These are phyloP conservation scores for Aphelenchoides besseyi DNA, from an alignment of 1,140 invertebrate species.

Conservation along the genomic window DNA sequence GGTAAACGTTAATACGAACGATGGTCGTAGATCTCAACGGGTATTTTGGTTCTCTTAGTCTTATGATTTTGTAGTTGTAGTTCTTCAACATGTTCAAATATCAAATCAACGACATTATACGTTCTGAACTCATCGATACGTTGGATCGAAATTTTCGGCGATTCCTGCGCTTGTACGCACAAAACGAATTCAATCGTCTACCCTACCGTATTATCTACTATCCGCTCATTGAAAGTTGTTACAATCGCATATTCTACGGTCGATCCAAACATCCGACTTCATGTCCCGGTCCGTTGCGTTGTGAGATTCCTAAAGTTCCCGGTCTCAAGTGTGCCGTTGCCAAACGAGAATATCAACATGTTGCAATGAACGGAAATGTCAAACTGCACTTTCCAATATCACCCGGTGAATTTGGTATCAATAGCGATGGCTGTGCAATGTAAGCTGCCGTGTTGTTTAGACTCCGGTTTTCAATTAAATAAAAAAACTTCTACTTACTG, in stretches of 20 bases:
- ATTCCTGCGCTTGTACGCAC: conserved; percentile 32
- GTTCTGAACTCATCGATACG: not conserved
- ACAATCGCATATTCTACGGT: conserved; percentile 55
- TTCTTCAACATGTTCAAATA: conserved; percentile 36
- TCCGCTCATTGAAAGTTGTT: conserved; percentile 51
- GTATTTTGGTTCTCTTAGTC: conserved; percentile 26
- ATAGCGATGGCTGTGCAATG: conserved; percentile 35
- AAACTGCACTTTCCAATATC: conserved; percentile 4
- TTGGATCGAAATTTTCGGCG: conserved; percentile 31
- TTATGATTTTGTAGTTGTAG: conserved; percentile 6
- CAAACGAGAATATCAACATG: conserved; percentile 25
- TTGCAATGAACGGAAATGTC: conserved; percentile 28
- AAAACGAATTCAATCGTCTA: conserved; percentile 33
- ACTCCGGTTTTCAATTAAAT: not conserved
- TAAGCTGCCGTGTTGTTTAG: not conserved
- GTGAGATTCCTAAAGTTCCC: conserved; percentile 28
- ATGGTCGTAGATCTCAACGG: conserved; percentile 8
- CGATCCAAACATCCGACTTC: conserved; percentile 29
- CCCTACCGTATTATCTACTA: conserved; percentile 40
- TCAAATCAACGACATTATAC: conserved; percentile 33
- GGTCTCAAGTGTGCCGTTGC: conserved; percentile 41
- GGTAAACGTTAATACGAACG: conserved; percentile 16
- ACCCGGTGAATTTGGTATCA: conserved; percentile 33
- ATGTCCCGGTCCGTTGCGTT: conserved; percentile 45
- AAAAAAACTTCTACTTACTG: no score